Evolutionary conservation across 2,888 invertebrate genomes (phyloP).

Genomic region (Eristalis tenax): DNA sequence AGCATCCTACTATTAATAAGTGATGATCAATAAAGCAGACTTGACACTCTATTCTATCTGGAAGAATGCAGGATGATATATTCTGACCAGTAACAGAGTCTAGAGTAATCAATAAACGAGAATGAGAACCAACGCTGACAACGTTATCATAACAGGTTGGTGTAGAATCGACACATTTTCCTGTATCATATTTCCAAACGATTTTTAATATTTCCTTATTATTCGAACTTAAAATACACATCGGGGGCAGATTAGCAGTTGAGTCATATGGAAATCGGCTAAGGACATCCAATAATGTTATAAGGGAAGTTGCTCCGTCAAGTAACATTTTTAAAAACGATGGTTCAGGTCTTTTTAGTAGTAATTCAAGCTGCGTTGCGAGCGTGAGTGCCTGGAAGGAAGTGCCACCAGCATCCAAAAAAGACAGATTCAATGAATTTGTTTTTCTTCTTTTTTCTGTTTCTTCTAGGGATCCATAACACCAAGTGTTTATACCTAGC

Average conservation of each 20-base stretch:
- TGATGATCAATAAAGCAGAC: constrained; percentile 80
- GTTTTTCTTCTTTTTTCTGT: constrained; percentile 34
- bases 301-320: constrained; percentile 73
- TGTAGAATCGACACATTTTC: constrained; percentile 92
- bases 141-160: constrained; percentile 83
- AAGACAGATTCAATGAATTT: constrained; percentile 65
- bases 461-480: constrained; percentile 12
- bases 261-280: neutral
- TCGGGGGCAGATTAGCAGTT: neutral
- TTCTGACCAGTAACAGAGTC: constrained; percentile 83
- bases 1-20: constrained; percentile 88
- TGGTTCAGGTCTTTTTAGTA: constrained; percentile 74
- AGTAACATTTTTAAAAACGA: constrained; percentile 76
- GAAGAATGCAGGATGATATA: constrained; percentile 82
- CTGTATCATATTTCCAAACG: constrained; percentile 70
- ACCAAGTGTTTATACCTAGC: constrained; percentile 70
- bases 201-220: constrained; percentile 10
- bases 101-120: constrained; percentile 86
- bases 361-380: constrained; percentile 75
- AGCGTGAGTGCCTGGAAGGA: constrained; percentile 78
- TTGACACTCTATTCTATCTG: constrained; percentile 89
- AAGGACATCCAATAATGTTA: constrained; percentile 71
- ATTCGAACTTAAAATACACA: neutral
- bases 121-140: constrained; percentile 87
- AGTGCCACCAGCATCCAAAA: constrained; percentile 75